A percentile compares a stretch with the other conserved stretches of the same genome.
Conservation (phyloP, 1,140 invertebrate genomes). For the Drosophila arawakana region DNA sequence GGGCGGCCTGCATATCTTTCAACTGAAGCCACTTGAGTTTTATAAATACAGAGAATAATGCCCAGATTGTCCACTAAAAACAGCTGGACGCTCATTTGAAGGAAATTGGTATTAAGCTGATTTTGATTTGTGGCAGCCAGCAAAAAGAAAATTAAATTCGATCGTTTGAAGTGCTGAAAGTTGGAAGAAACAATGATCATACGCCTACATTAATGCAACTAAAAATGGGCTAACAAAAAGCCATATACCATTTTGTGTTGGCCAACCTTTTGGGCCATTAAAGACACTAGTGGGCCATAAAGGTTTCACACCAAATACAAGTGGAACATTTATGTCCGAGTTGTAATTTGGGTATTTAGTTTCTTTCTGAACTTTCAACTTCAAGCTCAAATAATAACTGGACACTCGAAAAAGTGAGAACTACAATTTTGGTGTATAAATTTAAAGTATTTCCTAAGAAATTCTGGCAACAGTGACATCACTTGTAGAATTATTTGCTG, state of each 20-base stretch:
- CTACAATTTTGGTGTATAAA: not conserved
- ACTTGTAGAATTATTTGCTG: conserved; percentile 19
- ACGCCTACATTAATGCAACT: not conserved
- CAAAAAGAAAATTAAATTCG: not conserved
- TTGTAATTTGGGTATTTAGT: not conserved
- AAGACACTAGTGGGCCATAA: conserved; percentile 23
- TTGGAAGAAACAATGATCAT: not conserved
- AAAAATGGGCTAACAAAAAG: not conserved
- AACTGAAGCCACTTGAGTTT: conserved; percentile 59
- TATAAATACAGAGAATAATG: conserved; percentile 60
- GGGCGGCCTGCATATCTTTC: conserved; percentile 36
- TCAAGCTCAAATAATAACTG: not conserved
- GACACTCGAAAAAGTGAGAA: not conserved
- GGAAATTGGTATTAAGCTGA: conserved; percentile 17
- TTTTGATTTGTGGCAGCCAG: conserved; percentile 10
- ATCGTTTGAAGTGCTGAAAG: not conserved
- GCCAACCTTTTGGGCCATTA: conserved; percentile 55
- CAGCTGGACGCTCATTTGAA: conserved; percentile 19
- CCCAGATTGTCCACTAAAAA: conserved; percentile 10
- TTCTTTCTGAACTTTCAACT: not conserved
- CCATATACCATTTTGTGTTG: not conserved
- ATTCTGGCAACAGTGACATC: conserved; percentile 15
- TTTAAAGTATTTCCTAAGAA: not conserved
- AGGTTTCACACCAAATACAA: too few species aligned
- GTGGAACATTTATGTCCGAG: too few species aligned